Conservation (phyloP, 2,888 invertebrate species). For the Yponomeuta malinellus region DNA sequence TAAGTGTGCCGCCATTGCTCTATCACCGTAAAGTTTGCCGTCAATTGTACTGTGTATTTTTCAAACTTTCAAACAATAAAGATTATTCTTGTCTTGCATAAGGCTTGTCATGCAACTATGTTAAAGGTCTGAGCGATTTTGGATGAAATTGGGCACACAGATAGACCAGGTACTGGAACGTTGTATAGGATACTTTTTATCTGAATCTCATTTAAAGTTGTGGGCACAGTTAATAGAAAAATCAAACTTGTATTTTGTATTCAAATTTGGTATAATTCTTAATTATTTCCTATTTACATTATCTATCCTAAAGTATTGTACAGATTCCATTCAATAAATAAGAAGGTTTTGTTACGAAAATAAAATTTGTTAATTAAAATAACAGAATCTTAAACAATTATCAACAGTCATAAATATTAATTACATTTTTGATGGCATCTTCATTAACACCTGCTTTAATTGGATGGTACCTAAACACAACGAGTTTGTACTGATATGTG, state of each 20-base stretch:
- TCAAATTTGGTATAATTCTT: constrained; percentile 15
- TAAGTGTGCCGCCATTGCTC: too few relatives aligned
- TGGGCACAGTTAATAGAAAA: not conserved
- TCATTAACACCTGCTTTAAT: not conserved
- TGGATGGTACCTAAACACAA: not conserved
- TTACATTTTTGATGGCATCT: constrained; percentile 10
- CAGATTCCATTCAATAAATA: constrained; percentile 9
- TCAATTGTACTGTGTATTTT: too few relatives aligned
- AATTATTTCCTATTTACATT: constrained; percentile 14
- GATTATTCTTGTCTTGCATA: too few relatives aligned
- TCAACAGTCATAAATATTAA: constrained; percentile 7
- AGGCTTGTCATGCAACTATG: too few relatives aligned
- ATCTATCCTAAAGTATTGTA: constrained; percentile 10
- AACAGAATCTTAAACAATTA: constrained; percentile 12
- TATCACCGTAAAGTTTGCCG: too few relatives aligned
- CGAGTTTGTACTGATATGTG: constrained; percentile 5
- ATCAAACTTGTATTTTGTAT: not conserved
- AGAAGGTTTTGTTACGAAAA: constrained; percentile 7
- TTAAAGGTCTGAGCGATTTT: too few relatives aligned
- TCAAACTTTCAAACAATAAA: too few relatives aligned
- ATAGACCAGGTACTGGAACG: too few relatives aligned
- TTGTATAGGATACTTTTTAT: too few relatives aligned
- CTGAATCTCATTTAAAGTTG: too few relatives aligned
- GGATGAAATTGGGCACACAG: too few relatives aligned
- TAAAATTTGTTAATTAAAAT: constrained; percentile 11